A percentile compares a stretch with the other conserved stretches of the same genome.
These are phyloP conservation scores for Psammodynastes pulverulentus DNA, from an alignment of 2,113 vertebrate genomes.

Conservation along the genomic window DNA sequence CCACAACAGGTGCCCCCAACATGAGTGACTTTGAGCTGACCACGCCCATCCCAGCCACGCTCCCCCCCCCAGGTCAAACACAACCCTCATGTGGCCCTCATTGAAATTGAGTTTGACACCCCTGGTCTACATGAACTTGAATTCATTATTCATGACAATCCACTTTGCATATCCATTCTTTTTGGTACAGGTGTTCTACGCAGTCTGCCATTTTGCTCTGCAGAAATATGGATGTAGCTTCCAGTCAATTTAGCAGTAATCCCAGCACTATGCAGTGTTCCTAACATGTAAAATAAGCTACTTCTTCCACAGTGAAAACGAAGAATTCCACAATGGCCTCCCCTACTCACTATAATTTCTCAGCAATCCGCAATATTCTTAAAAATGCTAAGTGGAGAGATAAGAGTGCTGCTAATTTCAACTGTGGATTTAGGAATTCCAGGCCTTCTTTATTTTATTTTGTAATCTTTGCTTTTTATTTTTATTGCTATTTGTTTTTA, in stretches of 20 bases:
- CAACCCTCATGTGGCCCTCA: no score
- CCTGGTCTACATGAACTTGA: neutral
- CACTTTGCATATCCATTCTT: neutral
- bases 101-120: no score
- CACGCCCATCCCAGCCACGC: no score
- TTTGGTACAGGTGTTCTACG: neutral
- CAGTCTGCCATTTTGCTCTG: neutral
- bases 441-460: neutral
- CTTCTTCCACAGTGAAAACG: neutral
- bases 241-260: neutral
- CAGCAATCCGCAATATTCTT: neutral
- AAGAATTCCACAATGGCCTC: neutral
- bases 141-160: neutral
- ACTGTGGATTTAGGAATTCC: neutral
- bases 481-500: neutral
- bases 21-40: no score
- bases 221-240: neutral
- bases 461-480: neutral
- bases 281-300: neutral
- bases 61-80: no score
- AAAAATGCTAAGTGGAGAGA: neutral
- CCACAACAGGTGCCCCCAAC: no score
- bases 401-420: neutral
- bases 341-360: neutral
- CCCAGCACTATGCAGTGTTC: neutral